Conservation (phyloP, 1,140 invertebrate species). For the Bombus haemorrhoidalis region DNA sequence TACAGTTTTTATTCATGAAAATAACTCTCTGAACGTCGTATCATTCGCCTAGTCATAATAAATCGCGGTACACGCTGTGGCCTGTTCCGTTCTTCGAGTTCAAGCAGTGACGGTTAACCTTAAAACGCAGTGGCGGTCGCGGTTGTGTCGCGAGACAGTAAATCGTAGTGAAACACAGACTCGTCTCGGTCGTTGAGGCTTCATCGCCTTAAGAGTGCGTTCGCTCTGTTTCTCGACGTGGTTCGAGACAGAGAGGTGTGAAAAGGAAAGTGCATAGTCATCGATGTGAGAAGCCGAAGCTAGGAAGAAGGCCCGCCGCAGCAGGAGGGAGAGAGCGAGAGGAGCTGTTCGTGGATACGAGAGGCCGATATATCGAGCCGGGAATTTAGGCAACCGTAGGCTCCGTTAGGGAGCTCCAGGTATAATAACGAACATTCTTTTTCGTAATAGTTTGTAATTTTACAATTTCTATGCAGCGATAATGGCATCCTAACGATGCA, state of each 20-base stretch:
- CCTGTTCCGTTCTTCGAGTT: neutral
- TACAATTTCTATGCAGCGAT: neutral
- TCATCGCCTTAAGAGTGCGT: slow-evolving; percentile 35
- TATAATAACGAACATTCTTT: slow-evolving; percentile 25
- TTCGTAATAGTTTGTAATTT: neutral
- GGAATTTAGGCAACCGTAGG: slow-evolving; percentile 52
- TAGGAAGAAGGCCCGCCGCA: slow-evolving; percentile 55
- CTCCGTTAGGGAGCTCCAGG: slow-evolving; percentile 68
- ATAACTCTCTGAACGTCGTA: slow-evolving; percentile 48
- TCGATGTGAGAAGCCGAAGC: slow-evolving; percentile 63
- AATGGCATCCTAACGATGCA: neutral
- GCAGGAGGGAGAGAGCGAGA: slow-evolving; percentile 52
- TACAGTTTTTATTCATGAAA: slow-evolving; percentile 64
- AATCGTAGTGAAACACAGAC: slow-evolving; percentile 16
- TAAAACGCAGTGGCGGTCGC: slow-evolving; percentile 59
- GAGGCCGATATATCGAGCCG: slow-evolving; percentile 50
- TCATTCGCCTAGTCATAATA: slow-evolving; percentile 27
- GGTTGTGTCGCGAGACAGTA: slow-evolving; percentile 49
- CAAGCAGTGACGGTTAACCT: slow-evolving; percentile 58
- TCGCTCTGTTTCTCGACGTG: slow-evolving; percentile 32
- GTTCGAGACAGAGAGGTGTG: slow-evolving; percentile 51
- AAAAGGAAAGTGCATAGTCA: slow-evolving; percentile 68
- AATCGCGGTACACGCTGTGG: slow-evolving; percentile 1
- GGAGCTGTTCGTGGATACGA: slow-evolving; percentile 34
- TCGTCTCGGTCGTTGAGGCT: slow-evolving; percentile 25